Evolutionary conservation across 2,113 vertebrate genomes (phyloP).

Genomic region (human): DNA sequence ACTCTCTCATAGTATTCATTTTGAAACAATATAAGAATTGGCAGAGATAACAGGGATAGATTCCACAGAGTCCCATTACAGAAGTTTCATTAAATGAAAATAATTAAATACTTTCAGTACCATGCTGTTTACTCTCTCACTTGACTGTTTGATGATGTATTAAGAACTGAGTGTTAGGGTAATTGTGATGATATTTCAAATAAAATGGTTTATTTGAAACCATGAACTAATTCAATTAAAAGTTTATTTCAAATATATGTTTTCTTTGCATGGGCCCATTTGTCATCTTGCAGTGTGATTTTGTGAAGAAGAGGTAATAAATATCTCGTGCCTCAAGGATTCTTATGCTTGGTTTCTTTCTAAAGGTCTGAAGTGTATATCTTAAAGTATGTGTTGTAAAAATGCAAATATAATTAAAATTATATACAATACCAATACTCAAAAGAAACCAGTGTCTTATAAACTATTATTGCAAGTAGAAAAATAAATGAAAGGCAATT

Average conservation of each 20-base stretch:
- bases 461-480: background rate
- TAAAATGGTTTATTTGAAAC: slow-evolving; percentile 65
- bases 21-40: slow-evolving; percentile 24
- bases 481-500: background rate
- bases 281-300: slow-evolving; percentile 49
- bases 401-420: slow-evolving; percentile 51
- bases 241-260: slow-evolving; percentile 70
- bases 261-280: slow-evolving; percentile 49
- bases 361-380: slow-evolving; percentile 16
- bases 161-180: slow-evolving; percentile 32
- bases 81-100: slow-evolving; percentile 65
- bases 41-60: background rate
- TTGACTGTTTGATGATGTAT: slow-evolving; percentile 54
- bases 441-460: background rate
- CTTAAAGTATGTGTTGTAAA: background rate
- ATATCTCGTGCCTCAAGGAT: slow-evolving; percentile 33
- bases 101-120: slow-evolving; percentile 60
- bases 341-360: slow-evolving; percentile 15
- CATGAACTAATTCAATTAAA: slow-evolving; percentile 71
- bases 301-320: slow-evolving; percentile 27
- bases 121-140: background rate
- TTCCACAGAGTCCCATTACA: slow-evolving; percentile 45
- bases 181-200: slow-evolving; percentile 72
- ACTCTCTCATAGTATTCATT: slow-evolving; percentile 3
- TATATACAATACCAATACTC: background rate